phyloP scores from a whole-genome alignment of 2,888 invertebrate species.

The Coleophora flavipennella region DNA sequence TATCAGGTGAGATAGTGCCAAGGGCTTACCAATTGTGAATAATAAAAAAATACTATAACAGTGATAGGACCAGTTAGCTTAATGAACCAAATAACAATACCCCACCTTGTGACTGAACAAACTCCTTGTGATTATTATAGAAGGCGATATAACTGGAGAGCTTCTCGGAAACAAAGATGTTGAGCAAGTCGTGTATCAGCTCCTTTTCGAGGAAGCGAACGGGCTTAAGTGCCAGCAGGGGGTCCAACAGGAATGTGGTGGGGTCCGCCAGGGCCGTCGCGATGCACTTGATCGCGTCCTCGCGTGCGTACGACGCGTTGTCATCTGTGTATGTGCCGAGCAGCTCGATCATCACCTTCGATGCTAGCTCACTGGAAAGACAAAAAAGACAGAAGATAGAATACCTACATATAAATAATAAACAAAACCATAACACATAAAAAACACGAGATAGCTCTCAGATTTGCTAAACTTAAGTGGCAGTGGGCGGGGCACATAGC shows the following conservation, averaged over 20 bases:
- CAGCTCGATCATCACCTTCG: slow-evolving; percentile 97
- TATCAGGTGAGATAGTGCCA: no score
- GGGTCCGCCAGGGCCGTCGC: slow-evolving; percentile 96
- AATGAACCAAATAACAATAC: neutral
- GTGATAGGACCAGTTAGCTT: neutral
- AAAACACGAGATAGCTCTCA: no score
- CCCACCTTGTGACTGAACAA: slow-evolving; percentile 80
- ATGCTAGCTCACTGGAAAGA: slow-evolving; percentile 84
- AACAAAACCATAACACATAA: no score
- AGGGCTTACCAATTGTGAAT: no score
- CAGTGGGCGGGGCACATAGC: no score
- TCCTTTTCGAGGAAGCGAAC: slow-evolving; percentile 96
- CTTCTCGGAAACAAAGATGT: slow-evolving; percentile 96
- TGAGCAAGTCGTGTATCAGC: slow-evolving; percentile 92
- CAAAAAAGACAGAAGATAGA: neutral
- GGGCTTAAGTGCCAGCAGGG: slow-evolving; percentile 92
- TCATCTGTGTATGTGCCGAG: slow-evolving; percentile 97
- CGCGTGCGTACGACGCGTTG: slow-evolving; percentile 96
- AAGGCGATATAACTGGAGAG: slow-evolving; percentile 93
- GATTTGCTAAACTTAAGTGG: no score
- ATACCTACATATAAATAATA: no score
- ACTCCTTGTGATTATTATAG: slow-evolving; percentile 93
- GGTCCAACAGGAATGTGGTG: slow-evolving; percentile 95
- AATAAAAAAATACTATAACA: no score
- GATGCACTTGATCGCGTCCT: slow-evolving; percentile 97